Evolutionary conservation across 1,140 invertebrate species (phyloP).

Genomic region (Drosophila oshimai): DNA sequence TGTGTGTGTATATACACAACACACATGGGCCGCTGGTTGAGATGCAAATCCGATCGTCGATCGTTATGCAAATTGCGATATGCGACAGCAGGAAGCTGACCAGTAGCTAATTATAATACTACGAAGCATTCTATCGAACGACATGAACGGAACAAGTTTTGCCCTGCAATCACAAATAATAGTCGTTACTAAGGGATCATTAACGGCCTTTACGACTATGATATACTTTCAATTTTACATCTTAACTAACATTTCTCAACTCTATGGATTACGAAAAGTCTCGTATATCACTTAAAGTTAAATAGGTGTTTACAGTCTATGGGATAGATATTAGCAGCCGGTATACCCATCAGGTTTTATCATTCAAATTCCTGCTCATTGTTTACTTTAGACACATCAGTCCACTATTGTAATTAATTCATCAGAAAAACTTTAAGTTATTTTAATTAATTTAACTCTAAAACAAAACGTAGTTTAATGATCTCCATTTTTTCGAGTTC

Average conservation of each 20-base stretch:
- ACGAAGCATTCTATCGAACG: slow-evolving; percentile 41
- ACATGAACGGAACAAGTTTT: slow-evolving; percentile 17
- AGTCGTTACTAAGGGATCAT: neutral
- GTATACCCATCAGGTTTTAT: neutral
- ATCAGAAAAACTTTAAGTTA: neutral
- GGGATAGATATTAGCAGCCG: neutral
- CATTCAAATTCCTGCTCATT: neutral
- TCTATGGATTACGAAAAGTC: too few species aligned
- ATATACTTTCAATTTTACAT: too few species aligned
- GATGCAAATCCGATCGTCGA: slow-evolving; percentile 24
- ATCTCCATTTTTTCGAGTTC: neutral
- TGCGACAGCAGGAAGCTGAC: slow-evolving; percentile 42
- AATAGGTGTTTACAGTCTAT: too few species aligned
- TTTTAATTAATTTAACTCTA: neutral
- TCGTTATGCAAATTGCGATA: slow-evolving; percentile 44
- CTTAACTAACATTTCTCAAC: too few species aligned
- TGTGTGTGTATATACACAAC: neutral
- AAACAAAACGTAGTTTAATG: neutral
- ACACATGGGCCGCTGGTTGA: neutral
- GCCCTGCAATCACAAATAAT: neutral
- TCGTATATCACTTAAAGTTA: too few species aligned
- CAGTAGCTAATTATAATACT: slow-evolving; percentile 1
- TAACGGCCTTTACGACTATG: neutral
- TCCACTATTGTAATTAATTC: neutral
- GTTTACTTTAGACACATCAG: neutral